A percentile compares a stretch with the other conserved stretches of the same genome.
These are phyloP conservation scores for Anoplopoma fimbria DNA, from an alignment of 2,113 vertebrate species.

Conservation along the genomic window DNA sequence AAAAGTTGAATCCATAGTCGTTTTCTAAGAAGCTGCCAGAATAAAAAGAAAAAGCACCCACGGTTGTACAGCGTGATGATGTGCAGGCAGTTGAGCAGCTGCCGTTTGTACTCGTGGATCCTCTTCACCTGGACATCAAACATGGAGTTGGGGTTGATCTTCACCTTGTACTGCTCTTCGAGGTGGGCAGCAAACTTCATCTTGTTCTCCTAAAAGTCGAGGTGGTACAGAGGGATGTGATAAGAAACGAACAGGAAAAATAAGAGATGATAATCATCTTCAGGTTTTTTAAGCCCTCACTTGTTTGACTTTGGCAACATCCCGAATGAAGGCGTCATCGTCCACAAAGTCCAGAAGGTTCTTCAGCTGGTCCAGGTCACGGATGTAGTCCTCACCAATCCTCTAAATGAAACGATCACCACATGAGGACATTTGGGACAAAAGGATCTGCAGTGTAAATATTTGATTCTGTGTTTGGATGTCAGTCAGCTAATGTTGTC, in stretches of 20 bases:
- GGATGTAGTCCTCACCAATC: constrained; percentile 92
- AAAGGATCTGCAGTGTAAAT: not conserved
- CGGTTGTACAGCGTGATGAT: constrained; percentile 92
- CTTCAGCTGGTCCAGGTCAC: constrained; percentile 88
- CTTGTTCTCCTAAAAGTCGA: constrained; percentile 89
- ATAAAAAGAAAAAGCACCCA: constrained; percentile 71
- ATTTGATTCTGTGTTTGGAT: no score
- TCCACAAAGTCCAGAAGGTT: constrained; percentile 87
- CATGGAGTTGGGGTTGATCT: constrained; percentile 92
- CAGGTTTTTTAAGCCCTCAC: constrained; percentile 66
- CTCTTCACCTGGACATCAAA: constrained; percentile 94
- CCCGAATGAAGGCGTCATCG: constrained; percentile 89
- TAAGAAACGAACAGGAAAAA: not conserved
- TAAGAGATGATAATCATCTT: accelerated
- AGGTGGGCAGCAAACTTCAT: constrained; percentile 89
- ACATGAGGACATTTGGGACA: not conserved
- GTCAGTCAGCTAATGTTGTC: not conserved
- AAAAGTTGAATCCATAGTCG: not conserved
- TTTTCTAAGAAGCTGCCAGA: not conserved
- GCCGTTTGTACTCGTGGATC: constrained; percentile 94
- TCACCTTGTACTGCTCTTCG: constrained; percentile 90
- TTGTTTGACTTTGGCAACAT: constrained; percentile 92
- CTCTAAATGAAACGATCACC: constrained; percentile 59
- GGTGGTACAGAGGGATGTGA: not conserved
- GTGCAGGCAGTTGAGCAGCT: constrained; percentile 94